Base-by-base conservation (phyloP, 2,797 vertebrate genomes). In the Pachyuromys duprasi region DNA sequence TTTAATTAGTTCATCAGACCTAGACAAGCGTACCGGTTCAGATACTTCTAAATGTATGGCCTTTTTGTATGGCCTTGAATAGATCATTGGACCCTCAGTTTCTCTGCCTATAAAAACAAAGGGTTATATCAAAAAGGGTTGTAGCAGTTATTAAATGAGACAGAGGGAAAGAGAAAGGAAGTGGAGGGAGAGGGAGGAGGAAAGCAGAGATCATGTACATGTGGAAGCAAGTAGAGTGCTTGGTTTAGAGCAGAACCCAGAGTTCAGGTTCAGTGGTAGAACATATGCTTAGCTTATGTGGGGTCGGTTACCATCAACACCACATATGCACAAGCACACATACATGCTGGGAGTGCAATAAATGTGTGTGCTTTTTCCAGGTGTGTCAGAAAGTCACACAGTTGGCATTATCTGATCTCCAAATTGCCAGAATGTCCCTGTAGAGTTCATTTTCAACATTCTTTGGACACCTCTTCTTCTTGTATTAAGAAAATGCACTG, bases 81-180 rank as follows among this genome's bases (percentile, higher is more conserved):
- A 76, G 63, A 45, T 86, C 53, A n/a, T n/a, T 70, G 45, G 78
- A 90, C 86, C 62, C 84, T 90, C 55, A 76, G 70, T 91, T 96
- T 96, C n/a, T 84, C 65, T 83, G 62, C 45, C 42, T 93, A 1
- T 63, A 55, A 72, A 96, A 74, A 75, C 45, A 89, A 83, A 31
- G 39, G 67, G 28, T 15, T 76, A 45, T 90, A 0, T 55, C 65
- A 2, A 53, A 67, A 94, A 63, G 33, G 62, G 2, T 84, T 72
- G 20, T 89, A 49, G 60, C 76, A 8, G 24, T 92, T 90, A 78
- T 76, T 91, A 89, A 90, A 81, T 84, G 49, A 57, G 13, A 67
- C 79, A 12, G 18, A 5, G 26, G 9, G 13, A 72, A 36, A 88
- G 17, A 72, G 20, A 62, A 39, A 74, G 5, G 12, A 36, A 18